These are phyloP conservation scores for Dromius quadrimaculatus DNA, from an alignment of 2,888 invertebrate species.

Conservation along the genomic window DNA sequence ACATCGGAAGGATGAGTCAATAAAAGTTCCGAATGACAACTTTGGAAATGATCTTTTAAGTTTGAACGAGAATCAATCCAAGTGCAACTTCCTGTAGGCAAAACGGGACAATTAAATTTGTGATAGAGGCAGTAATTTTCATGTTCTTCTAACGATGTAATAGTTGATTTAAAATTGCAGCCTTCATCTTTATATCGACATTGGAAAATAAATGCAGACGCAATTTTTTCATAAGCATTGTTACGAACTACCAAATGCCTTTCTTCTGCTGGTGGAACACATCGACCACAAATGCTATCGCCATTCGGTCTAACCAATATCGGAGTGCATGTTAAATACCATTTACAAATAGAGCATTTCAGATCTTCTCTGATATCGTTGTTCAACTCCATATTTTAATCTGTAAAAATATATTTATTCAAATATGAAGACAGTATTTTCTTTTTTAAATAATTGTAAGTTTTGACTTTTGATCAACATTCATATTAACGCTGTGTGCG, in stretches of 20 bases:
- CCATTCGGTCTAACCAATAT: constrained; percentile 4
- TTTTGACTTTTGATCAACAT: no score
- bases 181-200: constrained; percentile 6
- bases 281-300: constrained; percentile 18
- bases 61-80: neutral
- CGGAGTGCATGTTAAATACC: constrained; percentile 23
- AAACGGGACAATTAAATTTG: neutral
- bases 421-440: no score
- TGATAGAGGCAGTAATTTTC: constrained; percentile 3
- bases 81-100: neutral
- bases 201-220: neutral
- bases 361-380: neutral
- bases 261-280: neutral
- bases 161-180: neutral
- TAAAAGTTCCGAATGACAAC: neutral
- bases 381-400: neutral
- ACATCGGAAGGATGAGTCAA: neutral
- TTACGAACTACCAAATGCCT: neutral
- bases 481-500: no score
- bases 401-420: no score
- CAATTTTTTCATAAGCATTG: constrained; percentile 29
- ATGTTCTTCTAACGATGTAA: neutral
- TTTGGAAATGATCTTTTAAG: neutral
- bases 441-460: no score
- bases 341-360: neutral